phyloP scores from a whole-genome alignment of 35 echinoderm and acorn worm genomes.

The Apostichopus californicus region DNA sequence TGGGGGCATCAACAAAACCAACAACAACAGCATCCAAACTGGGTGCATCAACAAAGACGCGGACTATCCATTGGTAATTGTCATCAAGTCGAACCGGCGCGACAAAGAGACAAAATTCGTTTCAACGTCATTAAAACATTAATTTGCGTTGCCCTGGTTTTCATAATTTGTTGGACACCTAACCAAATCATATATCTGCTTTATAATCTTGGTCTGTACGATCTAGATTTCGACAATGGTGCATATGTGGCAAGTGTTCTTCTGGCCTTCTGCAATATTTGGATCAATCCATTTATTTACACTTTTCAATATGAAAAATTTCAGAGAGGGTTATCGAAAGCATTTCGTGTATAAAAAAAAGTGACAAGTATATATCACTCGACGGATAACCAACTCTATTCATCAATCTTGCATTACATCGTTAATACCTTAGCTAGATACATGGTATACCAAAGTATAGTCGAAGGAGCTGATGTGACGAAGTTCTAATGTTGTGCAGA shows the following conservation, averaged over 20 bases:
- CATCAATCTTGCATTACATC: too few relatives aligned
- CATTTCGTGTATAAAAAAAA: background rate
- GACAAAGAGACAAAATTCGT: background rate
- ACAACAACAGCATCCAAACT: background rate
- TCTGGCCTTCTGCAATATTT: slow-evolving; percentile 21
- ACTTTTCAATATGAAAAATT: slow-evolving; percentile 35
- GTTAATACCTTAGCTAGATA: too few relatives aligned
- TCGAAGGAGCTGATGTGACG: too few relatives aligned
- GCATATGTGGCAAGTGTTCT: background rate
- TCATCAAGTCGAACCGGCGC: too few relatives aligned
- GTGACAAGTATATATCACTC: too few relatives aligned
- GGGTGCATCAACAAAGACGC: too few relatives aligned
- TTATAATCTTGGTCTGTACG: background rate
- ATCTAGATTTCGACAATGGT: background rate
- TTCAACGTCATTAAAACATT: slow-evolving; percentile 38
- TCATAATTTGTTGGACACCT: slow-evolving; percentile 23
- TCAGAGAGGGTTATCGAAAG: slow-evolving; percentile 5
- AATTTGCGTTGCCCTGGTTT: background rate
- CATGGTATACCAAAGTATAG: too few relatives aligned
- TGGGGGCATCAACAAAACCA: too few relatives aligned
- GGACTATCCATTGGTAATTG: too few relatives aligned
- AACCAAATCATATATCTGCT: slow-evolving; percentile 13
- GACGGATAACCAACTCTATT: too few relatives aligned
- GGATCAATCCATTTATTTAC: slow-evolving; percentile 49
- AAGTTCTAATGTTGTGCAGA: too few relatives aligned